These are phyloP conservation scores for Meghimatium bilineatum DNA, from an alignment of 2,888 invertebrate genomes.

Conservation along the genomic window DNA sequence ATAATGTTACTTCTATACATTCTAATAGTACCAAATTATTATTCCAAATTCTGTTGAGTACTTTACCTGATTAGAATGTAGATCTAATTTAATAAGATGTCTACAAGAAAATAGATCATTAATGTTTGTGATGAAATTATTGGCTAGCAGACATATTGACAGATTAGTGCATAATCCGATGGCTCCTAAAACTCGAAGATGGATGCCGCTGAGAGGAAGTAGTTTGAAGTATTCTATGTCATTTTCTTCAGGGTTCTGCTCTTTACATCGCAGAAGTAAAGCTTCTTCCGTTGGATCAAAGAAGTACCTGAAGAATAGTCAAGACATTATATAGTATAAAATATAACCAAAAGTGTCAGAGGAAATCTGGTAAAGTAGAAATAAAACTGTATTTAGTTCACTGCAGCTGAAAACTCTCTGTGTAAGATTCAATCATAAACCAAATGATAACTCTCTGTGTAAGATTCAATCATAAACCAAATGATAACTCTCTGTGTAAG, in stretches of 20 bases:
- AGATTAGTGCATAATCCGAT: constrained; percentile 69
- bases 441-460: no score
- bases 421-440: no score
- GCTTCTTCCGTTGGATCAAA: constrained; percentile 63
- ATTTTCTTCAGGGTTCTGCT: constrained; percentile 54
- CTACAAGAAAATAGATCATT: constrained; percentile 70
- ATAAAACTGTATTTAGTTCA: no score
- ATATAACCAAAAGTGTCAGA: no score
- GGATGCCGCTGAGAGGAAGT: constrained; percentile 64
- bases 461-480: no score
- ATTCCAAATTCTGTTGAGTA: no score
- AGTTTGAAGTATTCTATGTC: constrained; percentile 63
- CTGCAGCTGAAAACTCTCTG: no score
- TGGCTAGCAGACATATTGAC: constrained; percentile 69
- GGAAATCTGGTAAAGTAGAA: no score
- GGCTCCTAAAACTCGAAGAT: constrained; percentile 71
- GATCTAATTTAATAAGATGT: constrained; percentile 74
- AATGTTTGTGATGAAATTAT: constrained; percentile 74
- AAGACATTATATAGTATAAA: no score
- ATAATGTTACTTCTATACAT: no score
- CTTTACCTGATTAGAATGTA: constrained; percentile 57
- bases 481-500: no score
- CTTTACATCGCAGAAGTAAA: constrained; percentile 61
- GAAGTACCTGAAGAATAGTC: constrained; percentile 60
- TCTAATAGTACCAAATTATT: no score